These are phyloP conservation scores for Calameuta idolon DNA, from an alignment of 2,888 invertebrate species.

Conservation along the genomic window DNA sequence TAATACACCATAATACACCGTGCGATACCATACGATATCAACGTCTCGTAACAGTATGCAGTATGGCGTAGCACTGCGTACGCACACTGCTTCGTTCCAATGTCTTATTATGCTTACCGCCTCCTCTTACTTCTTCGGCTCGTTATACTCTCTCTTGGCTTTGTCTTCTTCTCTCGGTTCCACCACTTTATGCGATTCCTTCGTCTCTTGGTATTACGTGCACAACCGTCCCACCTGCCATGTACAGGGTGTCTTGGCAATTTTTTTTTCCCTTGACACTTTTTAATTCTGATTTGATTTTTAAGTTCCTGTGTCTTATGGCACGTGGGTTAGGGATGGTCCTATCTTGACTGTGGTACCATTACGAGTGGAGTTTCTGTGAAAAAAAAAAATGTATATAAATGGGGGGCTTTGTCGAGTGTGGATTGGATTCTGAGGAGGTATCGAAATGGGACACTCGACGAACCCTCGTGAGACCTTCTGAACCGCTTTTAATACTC, in stretches of 20 bases:
- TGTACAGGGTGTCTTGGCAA: not conserved
- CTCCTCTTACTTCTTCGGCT: not conserved
- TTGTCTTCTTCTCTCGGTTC: not conserved
- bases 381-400: not conserved
- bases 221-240: constrained; percentile 3
- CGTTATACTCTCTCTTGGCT: not conserved
- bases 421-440: not conserved
- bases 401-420: not conserved
- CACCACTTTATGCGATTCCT: not conserved
- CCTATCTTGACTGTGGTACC: not conserved
- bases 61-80: not conserved
- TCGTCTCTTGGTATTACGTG: not conserved
- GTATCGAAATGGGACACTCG: not conserved
- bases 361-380: not conserved
- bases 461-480: not conserved
- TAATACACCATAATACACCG: not conserved
- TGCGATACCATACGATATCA: not conserved
- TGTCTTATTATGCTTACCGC: not conserved
- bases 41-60: not conserved
- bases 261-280: not conserved
- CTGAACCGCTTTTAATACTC: not conserved
- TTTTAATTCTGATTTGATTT: not conserved
- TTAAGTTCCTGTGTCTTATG: not conserved
- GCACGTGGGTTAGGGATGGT: not conserved
- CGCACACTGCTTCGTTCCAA: not conserved